phyloP scores from a whole-genome alignment of 2,888 invertebrate species.

The Patella ulyssiponensis region DNA sequence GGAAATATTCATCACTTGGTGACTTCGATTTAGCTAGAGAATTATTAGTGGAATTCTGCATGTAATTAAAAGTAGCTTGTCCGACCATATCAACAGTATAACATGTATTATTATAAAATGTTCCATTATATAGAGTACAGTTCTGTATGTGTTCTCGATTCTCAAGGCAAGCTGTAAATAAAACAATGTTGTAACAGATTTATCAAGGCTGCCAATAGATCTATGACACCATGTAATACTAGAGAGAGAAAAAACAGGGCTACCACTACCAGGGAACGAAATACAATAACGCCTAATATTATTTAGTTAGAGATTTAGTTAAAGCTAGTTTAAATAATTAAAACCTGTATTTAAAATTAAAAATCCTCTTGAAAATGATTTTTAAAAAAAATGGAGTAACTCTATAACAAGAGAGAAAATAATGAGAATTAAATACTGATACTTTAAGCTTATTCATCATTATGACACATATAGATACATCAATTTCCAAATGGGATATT shows the following conservation, averaged over 20 bases:
- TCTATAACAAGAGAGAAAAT: too few species aligned
- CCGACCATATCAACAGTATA: slow-evolving; percentile 41
- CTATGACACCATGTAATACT: too few species aligned
- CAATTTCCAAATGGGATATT: too few species aligned
- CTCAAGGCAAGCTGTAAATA: slow-evolving; percentile 38
- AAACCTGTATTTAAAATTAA: slow-evolving; percentile 33
- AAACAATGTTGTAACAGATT: not conserved
- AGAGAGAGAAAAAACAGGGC: too few species aligned
- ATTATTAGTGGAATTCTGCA: slow-evolving; percentile 47
- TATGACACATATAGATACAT: too few species aligned
- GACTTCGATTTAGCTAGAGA: slow-evolving; percentile 35
- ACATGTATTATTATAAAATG: slow-evolving; percentile 67
- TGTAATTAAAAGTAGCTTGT: slow-evolving; percentile 44
- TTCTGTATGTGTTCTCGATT: slow-evolving; percentile 52
- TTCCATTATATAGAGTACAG: slow-evolving; percentile 70
- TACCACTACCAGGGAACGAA: too few species aligned
- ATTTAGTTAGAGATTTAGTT: too few species aligned
- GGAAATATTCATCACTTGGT: slow-evolving; percentile 75
- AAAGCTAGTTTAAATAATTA: not conserved
- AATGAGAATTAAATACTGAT: too few species aligned
- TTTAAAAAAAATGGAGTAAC: too few species aligned
- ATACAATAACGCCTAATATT: not conserved
- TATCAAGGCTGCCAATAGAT: too few species aligned
- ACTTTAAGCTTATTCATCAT: too few species aligned
- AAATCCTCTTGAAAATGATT: not conserved